Conservation (phyloP, 2,888 invertebrate genomes). For the Andrena fulva region DNA sequence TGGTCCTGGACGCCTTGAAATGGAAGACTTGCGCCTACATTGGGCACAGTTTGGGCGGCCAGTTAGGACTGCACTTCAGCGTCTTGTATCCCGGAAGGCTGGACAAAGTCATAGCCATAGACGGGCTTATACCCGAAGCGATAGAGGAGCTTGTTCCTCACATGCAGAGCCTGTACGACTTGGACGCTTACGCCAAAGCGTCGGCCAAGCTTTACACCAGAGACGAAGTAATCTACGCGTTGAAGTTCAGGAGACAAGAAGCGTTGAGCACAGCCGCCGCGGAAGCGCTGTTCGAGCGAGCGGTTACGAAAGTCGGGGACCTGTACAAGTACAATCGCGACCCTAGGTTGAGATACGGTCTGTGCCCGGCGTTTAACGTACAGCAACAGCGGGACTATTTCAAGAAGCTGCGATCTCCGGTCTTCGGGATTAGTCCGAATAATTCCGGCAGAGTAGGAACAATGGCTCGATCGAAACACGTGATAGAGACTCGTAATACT, state of each 20-base stretch:
- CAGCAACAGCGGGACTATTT: conserved; percentile 51
- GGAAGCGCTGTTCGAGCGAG: conserved; percentile 85
- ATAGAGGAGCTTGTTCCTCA: conserved; percentile 71
- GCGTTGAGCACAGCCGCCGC: conserved; percentile 85
- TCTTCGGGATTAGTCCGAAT: conserved; percentile 59
- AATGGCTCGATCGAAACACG: fast-evolving
- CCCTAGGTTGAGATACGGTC: conserved; percentile 84
- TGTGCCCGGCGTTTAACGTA: conserved; percentile 75
- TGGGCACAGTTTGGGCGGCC: conserved; percentile 86
- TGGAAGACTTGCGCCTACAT: conserved; percentile 83
- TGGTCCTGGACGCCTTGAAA: conserved; percentile 81
- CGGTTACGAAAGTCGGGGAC: conserved; percentile 84
- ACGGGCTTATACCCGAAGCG: conserved; percentile 80
- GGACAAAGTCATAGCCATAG: conserved; percentile 84
- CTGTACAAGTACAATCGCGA: conserved; percentile 87
- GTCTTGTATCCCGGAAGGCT: conserved; percentile 84
- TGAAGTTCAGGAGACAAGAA: conserved; percentile 83
- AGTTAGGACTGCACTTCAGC: conserved; percentile 82
- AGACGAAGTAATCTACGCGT: conserved; percentile 85
- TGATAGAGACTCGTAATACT: background rate
- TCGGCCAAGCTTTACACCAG: conserved; percentile 79
- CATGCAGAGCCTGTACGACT: conserved; percentile 82
- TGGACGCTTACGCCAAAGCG: conserved; percentile 23
- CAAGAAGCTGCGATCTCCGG: conserved; percentile 53
- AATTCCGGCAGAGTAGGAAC: fast-evolving